A percentile compares a stretch with the other conserved stretches of the same genome.
phyloP scores from a whole-genome alignment of 2,113 vertebrate genomes.

The Laticauda colubrina region DNA sequence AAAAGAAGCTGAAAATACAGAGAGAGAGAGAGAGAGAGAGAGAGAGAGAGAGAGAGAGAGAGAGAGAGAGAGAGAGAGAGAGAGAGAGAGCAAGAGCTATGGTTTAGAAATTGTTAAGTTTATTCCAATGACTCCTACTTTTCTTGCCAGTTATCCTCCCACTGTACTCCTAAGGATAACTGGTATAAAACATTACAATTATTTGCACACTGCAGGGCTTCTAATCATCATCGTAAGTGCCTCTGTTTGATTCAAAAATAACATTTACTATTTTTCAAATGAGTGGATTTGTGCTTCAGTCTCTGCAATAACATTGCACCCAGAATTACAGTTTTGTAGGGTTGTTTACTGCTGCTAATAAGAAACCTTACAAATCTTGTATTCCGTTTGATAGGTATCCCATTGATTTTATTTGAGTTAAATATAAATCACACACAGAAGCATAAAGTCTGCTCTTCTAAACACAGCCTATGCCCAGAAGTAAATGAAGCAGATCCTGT shows the following conservation, averaged over 20 bases:
- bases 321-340: constrained; percentile 40
- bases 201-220: constrained; percentile 25
- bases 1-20: neutral
- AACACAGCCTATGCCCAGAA: constrained; percentile 52
- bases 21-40: no score
- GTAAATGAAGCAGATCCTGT: constrained; percentile 53
- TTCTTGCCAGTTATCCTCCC: neutral
- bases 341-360: constrained; percentile 49
- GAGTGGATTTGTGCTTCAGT: constrained; percentile 27
- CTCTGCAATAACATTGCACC: constrained; percentile 43
- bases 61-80: no score
- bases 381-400: constrained; percentile 61
- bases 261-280: constrained; percentile 17
- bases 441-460: constrained; percentile 60
- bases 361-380: constrained; percentile 57
- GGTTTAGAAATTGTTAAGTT: neutral
- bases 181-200: constrained; percentile 22
- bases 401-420: constrained; percentile 57
- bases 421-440: constrained; percentile 54
- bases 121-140: neutral
- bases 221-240: constrained; percentile 15
- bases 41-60: no score
- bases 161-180: neutral
- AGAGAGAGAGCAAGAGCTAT: no score
- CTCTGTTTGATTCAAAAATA: constrained; percentile 2